A percentile compares a stretch with the other conserved stretches of the same genome.
phyloP scores from a whole-genome alignment of 2,888 invertebrate genomes.

The Leucophenga montana region DNA sequence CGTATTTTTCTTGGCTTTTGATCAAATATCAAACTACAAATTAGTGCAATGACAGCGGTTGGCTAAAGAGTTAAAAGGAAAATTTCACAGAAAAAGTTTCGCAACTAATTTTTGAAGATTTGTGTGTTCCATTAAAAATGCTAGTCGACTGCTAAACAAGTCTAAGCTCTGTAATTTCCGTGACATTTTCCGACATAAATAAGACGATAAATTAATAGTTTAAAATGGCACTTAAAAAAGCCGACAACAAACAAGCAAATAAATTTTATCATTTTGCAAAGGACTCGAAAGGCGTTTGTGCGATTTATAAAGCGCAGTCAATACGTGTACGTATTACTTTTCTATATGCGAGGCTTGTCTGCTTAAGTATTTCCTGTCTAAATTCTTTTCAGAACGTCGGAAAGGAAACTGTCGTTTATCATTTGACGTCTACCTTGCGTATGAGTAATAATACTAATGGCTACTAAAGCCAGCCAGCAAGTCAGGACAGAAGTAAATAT shows the following conservation, averaged over 20 bases:
- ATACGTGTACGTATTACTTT: too few species aligned
- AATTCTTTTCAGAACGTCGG: not conserved
- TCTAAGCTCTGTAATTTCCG: constrained; percentile 24
- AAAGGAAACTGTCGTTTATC: constrained; percentile 46
- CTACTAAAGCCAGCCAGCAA: constrained; percentile 4
- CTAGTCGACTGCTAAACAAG: constrained; percentile 26
- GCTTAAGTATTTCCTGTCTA: constrained; percentile 17
- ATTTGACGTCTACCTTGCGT: constrained; percentile 29
- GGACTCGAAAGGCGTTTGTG: too few species aligned
- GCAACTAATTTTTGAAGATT: constrained; percentile 63
- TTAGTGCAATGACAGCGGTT: constrained; percentile 49
- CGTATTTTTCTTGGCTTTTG: constrained; percentile 58
- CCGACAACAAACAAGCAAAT: constrained; percentile 59
- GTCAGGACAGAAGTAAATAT: not conserved
- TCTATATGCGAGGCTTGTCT: constrained; percentile 10
- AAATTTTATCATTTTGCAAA: constrained; percentile 46
- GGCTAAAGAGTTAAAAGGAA: constrained; percentile 42
- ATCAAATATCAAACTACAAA: constrained; percentile 64
- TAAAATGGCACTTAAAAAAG: constrained; percentile 27
- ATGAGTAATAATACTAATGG: too few species aligned
- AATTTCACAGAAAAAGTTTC: constrained; percentile 56
- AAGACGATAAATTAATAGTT: constrained; percentile 59
- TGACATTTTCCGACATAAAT: constrained; percentile 57
- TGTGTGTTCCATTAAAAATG: constrained; percentile 60
- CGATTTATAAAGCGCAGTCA: too few species aligned